Evolutionary conservation across 2,113 vertebrate genomes (phyloP).

Genomic region (Podarcis muralis): DNA sequence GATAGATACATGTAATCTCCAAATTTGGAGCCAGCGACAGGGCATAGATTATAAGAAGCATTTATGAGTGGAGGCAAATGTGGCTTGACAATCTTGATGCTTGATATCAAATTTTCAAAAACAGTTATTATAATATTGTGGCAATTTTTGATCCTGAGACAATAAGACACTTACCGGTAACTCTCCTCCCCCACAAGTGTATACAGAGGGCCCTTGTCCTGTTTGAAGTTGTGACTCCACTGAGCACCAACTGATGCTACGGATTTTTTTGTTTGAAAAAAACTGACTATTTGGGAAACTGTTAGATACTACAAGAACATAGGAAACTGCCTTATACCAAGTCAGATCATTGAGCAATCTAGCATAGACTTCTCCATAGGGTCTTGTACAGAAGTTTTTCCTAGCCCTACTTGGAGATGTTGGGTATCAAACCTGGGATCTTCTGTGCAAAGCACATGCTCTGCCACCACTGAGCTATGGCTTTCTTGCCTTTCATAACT

Average conservation of each 20-base stretch:
- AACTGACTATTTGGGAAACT: background rate
- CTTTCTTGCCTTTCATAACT: background rate
- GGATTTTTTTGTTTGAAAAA: too few species aligned
- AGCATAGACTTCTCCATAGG: background rate
- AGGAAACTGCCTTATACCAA: background rate
- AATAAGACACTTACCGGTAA: background rate
- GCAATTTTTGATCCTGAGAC: background rate
- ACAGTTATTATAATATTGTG: background rate
- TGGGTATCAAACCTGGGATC: background rate
- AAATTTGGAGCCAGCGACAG: background rate
- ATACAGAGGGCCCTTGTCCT: background rate
- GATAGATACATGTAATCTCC: background rate
- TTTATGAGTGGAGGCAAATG: background rate
- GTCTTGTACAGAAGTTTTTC: background rate
- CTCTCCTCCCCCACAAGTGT: background rate
- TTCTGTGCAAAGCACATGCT: background rate
- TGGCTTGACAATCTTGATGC: background rate
- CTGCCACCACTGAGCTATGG: background rate
- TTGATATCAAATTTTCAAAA: background rate
- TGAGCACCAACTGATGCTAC: too few species aligned
- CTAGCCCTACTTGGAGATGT: background rate
- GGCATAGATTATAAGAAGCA: background rate
- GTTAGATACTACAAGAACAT: background rate
- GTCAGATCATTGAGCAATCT: too few species aligned
- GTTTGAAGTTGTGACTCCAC: background rate